phyloP scores from a whole-genome alignment of 2,797 vertebrate species.

The Vultur gryphus region DNA sequence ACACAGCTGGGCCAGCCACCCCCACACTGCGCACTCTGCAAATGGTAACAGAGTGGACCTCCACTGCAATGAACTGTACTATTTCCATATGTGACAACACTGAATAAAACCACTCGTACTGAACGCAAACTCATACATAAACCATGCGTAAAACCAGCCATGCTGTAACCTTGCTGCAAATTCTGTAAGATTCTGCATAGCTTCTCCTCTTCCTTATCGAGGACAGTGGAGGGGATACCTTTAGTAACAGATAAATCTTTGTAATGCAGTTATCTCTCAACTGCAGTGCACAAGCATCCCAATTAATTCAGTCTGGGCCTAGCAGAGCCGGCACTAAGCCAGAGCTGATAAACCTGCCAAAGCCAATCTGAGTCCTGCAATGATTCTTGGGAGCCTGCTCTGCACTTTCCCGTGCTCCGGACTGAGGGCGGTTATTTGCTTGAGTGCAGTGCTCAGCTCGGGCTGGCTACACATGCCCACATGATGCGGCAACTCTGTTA shows the following conservation, averaged over 20 bases:
- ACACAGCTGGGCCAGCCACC: background rate
- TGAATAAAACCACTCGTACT: background rate
- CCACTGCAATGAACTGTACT: background rate
- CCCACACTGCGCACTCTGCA: background rate
- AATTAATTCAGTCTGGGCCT: slow-evolving; percentile 66
- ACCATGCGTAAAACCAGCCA: background rate
- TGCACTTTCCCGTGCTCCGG: rapidly evolving
- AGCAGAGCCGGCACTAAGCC: slow-evolving; percentile 59
- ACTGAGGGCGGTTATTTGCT: background rate
- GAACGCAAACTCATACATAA: slow-evolving; percentile 16
- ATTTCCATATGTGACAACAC: background rate
- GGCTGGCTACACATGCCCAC: background rate
- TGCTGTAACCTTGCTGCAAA: slow-evolving; percentile 4
- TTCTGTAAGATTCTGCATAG: slow-evolving; percentile 23
- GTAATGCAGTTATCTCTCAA: slow-evolving; percentile 66
- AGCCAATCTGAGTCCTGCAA: slow-evolving; percentile 54
- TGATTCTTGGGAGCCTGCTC: slow-evolving; percentile 10
- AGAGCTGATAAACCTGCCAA: slow-evolving; percentile 63
- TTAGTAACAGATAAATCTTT: slow-evolving; percentile 60
- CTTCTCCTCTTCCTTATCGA: slow-evolving; percentile 28
- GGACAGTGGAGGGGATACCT: slow-evolving; percentile 50
- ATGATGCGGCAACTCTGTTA: rapidly evolving
- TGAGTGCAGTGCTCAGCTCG: background rate
- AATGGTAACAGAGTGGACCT: background rate
- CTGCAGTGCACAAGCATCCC: slow-evolving; percentile 56